These are phyloP conservation scores for Diplogasteroides magnus DNA, from an alignment of 1,140 invertebrate species.

Conservation along the genomic window DNA sequence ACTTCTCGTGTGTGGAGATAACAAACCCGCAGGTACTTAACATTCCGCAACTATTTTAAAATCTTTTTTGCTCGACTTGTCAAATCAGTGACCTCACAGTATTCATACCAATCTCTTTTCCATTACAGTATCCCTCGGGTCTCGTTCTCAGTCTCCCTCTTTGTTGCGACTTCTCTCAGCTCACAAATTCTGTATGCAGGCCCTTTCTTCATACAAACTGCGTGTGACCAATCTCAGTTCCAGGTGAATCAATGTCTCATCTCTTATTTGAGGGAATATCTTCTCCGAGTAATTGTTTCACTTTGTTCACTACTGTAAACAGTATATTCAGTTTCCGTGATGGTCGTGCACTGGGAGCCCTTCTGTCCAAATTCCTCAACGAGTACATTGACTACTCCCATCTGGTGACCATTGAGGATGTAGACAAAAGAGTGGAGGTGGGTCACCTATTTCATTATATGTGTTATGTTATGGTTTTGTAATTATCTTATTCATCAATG, in stretches of 20 bases:
- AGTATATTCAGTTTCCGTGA: conserved; percentile 41
- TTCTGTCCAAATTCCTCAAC: conserved; percentile 36
- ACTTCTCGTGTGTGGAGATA: conserved; percentile 11
- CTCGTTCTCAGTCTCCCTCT: conserved; percentile 3
- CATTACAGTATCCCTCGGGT: neutral
- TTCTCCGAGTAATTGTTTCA: conserved; percentile 15
- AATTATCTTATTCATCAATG: too few species aligned
- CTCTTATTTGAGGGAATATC: conserved; percentile 3
- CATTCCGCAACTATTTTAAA: neutral
- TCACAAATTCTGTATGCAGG: conserved; percentile 24
- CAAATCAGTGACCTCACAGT: conserved; percentile 3
- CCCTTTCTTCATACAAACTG: conserved; percentile 29
- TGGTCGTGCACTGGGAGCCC: conserved; percentile 35
- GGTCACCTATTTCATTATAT: too few species aligned
- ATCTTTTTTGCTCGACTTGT: conserved; percentile 7
- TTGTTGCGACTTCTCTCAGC: conserved; percentile 20
- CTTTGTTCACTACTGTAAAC: conserved; percentile 11
- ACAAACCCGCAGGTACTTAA: neutral
- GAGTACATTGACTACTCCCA: conserved; percentile 29
- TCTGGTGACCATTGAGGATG: conserved; percentile 14
- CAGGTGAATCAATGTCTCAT: conserved; percentile 3
- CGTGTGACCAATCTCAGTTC: conserved; percentile 4
- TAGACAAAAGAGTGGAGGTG: conserved; percentile 11
- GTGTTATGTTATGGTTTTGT: too few species aligned
- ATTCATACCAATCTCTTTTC: neutral